These are phyloP conservation scores for Nothoprocta pentlandii DNA, from an alignment of 2,113 vertebrate species.

Conservation along the genomic window DNA sequence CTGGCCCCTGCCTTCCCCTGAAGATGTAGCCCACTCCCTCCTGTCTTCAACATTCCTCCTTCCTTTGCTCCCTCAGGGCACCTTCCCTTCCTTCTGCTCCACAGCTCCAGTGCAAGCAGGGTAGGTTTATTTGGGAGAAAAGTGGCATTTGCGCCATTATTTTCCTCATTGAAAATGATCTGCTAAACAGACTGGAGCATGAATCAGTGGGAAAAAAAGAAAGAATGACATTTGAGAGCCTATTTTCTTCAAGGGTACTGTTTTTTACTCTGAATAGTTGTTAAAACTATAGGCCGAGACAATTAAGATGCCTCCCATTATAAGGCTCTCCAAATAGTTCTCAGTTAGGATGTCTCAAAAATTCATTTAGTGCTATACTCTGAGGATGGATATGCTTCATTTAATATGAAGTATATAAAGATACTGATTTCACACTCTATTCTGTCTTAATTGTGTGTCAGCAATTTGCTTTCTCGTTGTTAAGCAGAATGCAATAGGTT, in stretches of 20 bases:
- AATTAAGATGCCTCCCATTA: background rate
- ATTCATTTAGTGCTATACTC: background rate
- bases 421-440: background rate
- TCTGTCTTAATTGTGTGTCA: background rate
- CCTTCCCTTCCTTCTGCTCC: background rate
- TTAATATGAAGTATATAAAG: background rate
- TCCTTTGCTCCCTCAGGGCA: slow-evolving; percentile 11
- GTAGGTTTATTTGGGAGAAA: background rate
- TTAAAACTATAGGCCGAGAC: background rate
- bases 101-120: background rate
- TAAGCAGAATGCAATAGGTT: background rate
- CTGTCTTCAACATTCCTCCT: slow-evolving; percentile 4
- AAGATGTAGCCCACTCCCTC: slow-evolving; percentile 29
- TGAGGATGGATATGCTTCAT: background rate
- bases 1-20: slow-evolving; percentile 49
- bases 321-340: background rate
- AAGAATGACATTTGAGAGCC: background rate
- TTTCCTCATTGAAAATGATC: background rate
- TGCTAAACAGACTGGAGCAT: background rate
- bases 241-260: background rate
- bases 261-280: background rate
- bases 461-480: background rate
- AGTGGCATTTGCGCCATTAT: background rate
- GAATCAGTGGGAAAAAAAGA: background rate
- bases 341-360: background rate